phyloP scores from a whole-genome alignment of 2,888 invertebrate species.

The Pocota personata region DNA sequence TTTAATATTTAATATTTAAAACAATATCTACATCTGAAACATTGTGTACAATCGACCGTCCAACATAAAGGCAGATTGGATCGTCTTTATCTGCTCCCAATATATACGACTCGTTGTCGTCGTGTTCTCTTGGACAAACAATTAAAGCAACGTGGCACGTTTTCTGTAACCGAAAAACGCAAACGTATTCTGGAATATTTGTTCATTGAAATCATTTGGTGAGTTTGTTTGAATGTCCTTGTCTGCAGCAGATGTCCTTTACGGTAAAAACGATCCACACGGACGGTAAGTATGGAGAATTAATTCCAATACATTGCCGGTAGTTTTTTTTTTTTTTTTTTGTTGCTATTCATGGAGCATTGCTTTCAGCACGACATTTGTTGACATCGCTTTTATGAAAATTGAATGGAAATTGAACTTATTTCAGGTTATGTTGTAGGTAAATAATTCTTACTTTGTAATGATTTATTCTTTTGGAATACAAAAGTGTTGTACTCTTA shows the following conservation, averaged over 20 bases:
- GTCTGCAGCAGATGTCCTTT: slow-evolving; percentile 13
- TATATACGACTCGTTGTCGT: not conserved
- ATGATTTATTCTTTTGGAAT: no score
- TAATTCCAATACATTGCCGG: slow-evolving; percentile 10
- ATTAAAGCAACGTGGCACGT: slow-evolving; percentile 31
- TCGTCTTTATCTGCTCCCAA: slow-evolving; percentile 6
- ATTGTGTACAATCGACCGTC: not conserved
- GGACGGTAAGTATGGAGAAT: not conserved
- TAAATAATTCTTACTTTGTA: no score
- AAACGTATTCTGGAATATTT: not conserved
- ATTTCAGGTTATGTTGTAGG: not conserved
- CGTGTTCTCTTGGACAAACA: not conserved
- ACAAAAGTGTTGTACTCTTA: no score
- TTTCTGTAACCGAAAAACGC: slow-evolving; percentile 11
- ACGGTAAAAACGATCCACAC: slow-evolving; percentile 12
- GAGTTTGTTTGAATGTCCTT: slow-evolving; percentile 19
- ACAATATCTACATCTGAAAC: not conserved
- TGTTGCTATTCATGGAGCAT: not conserved
- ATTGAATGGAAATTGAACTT: not conserved
- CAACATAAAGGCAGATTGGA: not conserved
- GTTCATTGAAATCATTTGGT: slow-evolving; percentile 16
- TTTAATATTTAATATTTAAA: not conserved
- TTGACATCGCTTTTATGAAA: not conserved
- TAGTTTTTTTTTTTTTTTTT: not conserved
- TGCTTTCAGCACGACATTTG: not conserved